These are phyloP conservation scores for Halyomorpha halys DNA, from an alignment of 1,140 invertebrate species.

Conservation along the genomic window DNA sequence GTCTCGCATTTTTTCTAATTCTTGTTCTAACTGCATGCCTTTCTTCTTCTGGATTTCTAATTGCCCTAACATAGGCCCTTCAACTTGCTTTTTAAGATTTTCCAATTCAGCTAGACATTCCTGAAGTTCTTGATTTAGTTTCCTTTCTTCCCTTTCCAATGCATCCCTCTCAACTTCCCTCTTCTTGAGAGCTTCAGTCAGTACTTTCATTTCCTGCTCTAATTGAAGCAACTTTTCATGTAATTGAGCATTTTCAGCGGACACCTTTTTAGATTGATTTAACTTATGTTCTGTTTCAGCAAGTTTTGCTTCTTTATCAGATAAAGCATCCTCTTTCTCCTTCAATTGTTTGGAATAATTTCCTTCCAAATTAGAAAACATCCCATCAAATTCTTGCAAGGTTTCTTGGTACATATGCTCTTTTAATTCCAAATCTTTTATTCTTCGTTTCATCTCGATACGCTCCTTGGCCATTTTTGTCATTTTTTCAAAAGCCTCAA, in stretches of 20 bases:
- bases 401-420: conserved; percentile 60
- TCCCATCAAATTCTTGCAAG: conserved; percentile 58
- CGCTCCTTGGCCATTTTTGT: conserved; percentile 28
- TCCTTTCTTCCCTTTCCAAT: conserved; percentile 23
- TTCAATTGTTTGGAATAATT: conserved; percentile 45
- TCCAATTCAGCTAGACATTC: conserved; percentile 26
- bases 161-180: conserved; percentile 31
- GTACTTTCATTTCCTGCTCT: conserved; percentile 19
- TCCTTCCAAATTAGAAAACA: conserved; percentile 58
- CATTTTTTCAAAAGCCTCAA: conserved; percentile 24
- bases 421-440: conserved; percentile 34
- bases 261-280: conserved; percentile 6
- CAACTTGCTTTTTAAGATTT: conserved; percentile 24
- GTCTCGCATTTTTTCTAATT: conserved; percentile 4
- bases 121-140: conserved; percentile 28
- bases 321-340: conserved; percentile 32
- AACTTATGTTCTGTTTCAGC: conserved; percentile 21
- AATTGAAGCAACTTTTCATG: conserved; percentile 23
- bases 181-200: conserved; percentile 22
- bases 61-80: conserved; percentile 25
- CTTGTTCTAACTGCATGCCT: conserved; percentile 25
- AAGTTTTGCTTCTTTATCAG: conserved; percentile 32
- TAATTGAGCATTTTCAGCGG: conserved; percentile 6
- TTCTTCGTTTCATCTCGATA: conserved; percentile 31
- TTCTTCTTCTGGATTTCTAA: conserved; percentile 26